Evolutionary conservation across 35 echinoderm and acorn worm species (phyloP).

Genomic region (Eucidaris tribuloides): DNA sequence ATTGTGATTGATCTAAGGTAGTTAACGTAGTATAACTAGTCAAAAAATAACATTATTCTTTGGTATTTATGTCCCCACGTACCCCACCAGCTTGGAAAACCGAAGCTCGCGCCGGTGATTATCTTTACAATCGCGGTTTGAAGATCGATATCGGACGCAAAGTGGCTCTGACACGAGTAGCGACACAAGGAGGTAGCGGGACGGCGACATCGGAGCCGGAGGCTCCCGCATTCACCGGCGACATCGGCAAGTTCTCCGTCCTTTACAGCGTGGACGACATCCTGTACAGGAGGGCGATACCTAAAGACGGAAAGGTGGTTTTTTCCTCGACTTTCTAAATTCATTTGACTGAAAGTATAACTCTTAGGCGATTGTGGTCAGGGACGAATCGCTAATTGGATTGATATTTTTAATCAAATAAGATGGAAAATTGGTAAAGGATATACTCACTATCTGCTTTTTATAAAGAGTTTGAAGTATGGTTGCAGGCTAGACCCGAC

Average conservation of each 20-base stretch:
- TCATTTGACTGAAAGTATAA: background rate
- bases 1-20: background rate
- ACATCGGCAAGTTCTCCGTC: slow-evolving; percentile 35
- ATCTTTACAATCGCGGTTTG: slow-evolving; percentile 28
- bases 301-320: background rate
- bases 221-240: background rate
- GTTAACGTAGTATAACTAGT: background rate
- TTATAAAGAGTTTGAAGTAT: background rate
- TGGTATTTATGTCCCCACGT: background rate
- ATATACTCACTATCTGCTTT: background rate
- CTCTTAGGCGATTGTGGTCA: background rate
- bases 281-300: slow-evolving; percentile 12
- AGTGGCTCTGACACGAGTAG: background rate
- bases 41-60: background rate
- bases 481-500: no score
- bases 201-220: background rate
- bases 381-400: background rate
- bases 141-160: slow-evolving; percentile 44
- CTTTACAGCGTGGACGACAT: slow-evolving; percentile 39
- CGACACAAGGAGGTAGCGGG: slow-evolving; percentile 39
- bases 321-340: background rate
- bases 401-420: background rate
- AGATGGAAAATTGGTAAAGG: background rate
- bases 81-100: slow-evolving; percentile 42
- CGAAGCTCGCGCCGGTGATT: slow-evolving; percentile 35